Percentiles rank a stretch among this genome's conserved stretches.
phyloP scores from a whole-genome alignment of 2,888 invertebrate species.

The Sphaeridia pumilis region DNA sequence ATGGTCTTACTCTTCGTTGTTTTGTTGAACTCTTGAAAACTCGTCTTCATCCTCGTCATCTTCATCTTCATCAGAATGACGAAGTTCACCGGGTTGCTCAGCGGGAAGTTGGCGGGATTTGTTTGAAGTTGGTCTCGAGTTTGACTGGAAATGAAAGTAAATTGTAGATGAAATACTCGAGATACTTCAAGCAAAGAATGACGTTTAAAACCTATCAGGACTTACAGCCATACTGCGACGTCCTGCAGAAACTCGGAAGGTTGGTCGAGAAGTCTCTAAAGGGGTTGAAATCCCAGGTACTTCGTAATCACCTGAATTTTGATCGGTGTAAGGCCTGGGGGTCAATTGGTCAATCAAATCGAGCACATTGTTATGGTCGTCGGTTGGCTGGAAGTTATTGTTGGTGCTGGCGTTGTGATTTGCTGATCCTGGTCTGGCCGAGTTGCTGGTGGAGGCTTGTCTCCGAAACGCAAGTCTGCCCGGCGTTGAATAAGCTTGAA shows the following conservation, averaged over 20 bases:
- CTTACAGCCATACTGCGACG: constrained; percentile 12
- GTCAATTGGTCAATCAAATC: too few species aligned
- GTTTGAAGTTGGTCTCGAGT: constrained; percentile 7
- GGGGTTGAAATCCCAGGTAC: constrained; percentile 6
- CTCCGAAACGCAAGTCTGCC: too few species aligned
- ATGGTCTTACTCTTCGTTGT: constrained; percentile 14
- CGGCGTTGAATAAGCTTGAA: too few species aligned
- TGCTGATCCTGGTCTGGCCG: too few species aligned
- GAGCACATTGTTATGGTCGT: too few species aligned
- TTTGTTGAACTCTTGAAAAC: constrained; percentile 4
- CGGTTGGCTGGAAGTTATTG: too few species aligned
- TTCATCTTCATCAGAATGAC: constrained; percentile 12
- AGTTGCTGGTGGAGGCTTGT: too few species aligned
- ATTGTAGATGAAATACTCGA: neutral
- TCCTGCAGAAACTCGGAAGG: constrained; percentile 8
- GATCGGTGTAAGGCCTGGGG: too few species aligned
- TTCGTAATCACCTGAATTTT: neutral
- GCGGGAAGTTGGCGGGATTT: constrained; percentile 1
- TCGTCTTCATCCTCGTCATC: constrained; percentile 16
- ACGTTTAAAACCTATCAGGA: neutral
- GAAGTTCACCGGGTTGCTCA: constrained; percentile 1
- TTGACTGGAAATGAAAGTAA: neutral
- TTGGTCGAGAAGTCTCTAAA: constrained; percentile 14
- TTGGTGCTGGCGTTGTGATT: too few species aligned
- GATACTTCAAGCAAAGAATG: neutral